Conservation (phyloP, 2,888 invertebrate genomes). For the Tubulanus polymorphus region DNA sequence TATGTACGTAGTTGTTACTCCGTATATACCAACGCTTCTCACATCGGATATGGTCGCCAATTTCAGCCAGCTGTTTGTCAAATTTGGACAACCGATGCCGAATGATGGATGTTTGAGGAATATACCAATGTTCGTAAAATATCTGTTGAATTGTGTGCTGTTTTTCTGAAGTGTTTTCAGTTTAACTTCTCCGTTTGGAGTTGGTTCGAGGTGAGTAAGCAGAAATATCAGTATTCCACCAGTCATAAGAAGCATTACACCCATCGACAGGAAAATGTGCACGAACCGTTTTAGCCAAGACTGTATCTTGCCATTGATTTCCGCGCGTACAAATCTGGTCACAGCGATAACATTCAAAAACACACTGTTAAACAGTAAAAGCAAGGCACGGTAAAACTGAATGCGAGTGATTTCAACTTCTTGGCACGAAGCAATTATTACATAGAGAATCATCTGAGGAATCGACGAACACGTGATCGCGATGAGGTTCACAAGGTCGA, state of each 20-base stretch:
- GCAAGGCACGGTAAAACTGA: slow-evolving; percentile 28
- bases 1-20: too few relatives aligned
- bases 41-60: too few relatives aligned
- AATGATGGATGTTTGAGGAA: background rate
- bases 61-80: too few relatives aligned
- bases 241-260: background rate
- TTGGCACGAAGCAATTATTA: slow-evolving; percentile 28
- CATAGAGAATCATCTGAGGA: slow-evolving; percentile 26
- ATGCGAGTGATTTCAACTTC: slow-evolving; percentile 32
- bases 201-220: background rate
- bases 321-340: slow-evolving; percentile 13
- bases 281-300: background rate
- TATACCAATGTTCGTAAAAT: background rate
- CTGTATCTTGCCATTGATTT: background rate
- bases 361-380: slow-evolving; percentile 28
- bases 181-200: background rate
- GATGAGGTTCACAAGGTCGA: slow-evolving; percentile 25
- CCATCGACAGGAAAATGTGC: background rate
- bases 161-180: too few relatives aligned
- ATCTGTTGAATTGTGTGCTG: too few relatives aligned
- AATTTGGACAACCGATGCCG: background rate
- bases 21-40: too few relatives aligned
- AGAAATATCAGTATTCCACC: background rate
- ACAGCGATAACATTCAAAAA: slow-evolving; percentile 19
- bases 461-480: slow-evolving; percentile 30